Percentiles rank a stretch among this genome's conserved stretches.
Evolutionary conservation across 2,888 invertebrate genomes (phyloP).

Genomic region (Melinopterus prodromus): DNA sequence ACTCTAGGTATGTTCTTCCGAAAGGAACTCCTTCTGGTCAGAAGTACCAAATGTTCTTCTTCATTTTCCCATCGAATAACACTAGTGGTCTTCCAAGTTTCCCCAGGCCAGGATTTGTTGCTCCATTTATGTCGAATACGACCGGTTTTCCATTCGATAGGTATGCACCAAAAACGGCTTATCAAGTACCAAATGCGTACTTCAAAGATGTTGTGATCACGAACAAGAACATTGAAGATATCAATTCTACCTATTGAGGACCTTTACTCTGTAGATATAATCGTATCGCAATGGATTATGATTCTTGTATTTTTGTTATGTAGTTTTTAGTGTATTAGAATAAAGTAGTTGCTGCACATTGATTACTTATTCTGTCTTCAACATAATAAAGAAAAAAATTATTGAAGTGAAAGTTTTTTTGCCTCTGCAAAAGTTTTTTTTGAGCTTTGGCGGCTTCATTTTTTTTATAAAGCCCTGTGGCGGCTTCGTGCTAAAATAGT

Average conservation of each 20-base stretch:
- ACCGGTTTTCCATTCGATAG: conserved; percentile 81
- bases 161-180: conserved; percentile 66
- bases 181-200: conserved; percentile 70
- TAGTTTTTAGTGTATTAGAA: neutral
- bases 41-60: conserved; percentile 63
- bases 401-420: too few species aligned
- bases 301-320: neutral
- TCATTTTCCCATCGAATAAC: conserved; percentile 49
- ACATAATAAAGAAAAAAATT: too few species aligned
- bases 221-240: conserved; percentile 58
- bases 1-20: conserved; percentile 68
- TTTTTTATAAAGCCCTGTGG: too few species aligned
- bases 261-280: too few species aligned
- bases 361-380: too few species aligned
- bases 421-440: too few species aligned
- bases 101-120: conserved; percentile 46
- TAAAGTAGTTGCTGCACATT: neutral
- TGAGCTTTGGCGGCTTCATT: too few species aligned
- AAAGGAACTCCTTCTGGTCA: conserved; percentile 72
- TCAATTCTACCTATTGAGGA: conserved; percentile 19
- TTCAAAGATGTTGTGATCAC: conserved; percentile 71
- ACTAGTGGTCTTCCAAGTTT: conserved; percentile 37
- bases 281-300: neutral
- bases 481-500: too few species aligned
- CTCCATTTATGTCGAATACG: conserved; percentile 65